A percentile compares a stretch with the other conserved stretches of the same genome.
phyloP scores from a whole-genome alignment of 2,113 vertebrate genomes.

The Menura novaehollandiae region DNA sequence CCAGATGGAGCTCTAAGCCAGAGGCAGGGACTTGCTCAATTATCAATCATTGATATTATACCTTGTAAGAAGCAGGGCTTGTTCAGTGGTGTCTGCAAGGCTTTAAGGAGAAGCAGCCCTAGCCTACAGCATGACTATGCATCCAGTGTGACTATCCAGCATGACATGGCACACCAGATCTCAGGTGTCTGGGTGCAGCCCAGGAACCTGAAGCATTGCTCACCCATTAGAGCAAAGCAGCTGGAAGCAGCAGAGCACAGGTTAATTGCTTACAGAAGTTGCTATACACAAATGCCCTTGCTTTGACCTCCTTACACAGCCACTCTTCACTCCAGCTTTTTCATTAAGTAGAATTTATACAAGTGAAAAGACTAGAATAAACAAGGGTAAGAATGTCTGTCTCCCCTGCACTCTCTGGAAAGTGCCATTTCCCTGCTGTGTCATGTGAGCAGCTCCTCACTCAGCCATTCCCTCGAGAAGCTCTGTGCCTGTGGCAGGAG shows the following conservation, averaged over 20 bases:
- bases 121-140: not conserved
- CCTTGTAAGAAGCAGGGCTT: not conserved
- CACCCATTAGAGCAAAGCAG: not conserved
- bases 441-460: not conserved
- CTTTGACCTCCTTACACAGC: not conserved
- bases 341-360: not conserved
- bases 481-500: not conserved
- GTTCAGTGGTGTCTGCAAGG: not conserved
- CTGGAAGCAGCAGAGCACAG: not conserved
- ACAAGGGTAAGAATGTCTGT: not conserved
- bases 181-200: not conserved
- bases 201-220: not conserved
- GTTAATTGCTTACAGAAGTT: not conserved
- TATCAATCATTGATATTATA: not conserved
- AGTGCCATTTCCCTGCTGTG: not conserved
- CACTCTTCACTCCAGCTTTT: not conserved
- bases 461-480: not conserved
- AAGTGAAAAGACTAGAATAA: not conserved
- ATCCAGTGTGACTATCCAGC: not conserved
- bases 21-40: not conserved
- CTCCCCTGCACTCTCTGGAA: not conserved
- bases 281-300: not conserved
- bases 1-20: not conserved
- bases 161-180: accelerated
- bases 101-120: not conserved